phyloP scores from a whole-genome alignment of 2,113 vertebrate genomes.

The Castor canadensis region DNA sequence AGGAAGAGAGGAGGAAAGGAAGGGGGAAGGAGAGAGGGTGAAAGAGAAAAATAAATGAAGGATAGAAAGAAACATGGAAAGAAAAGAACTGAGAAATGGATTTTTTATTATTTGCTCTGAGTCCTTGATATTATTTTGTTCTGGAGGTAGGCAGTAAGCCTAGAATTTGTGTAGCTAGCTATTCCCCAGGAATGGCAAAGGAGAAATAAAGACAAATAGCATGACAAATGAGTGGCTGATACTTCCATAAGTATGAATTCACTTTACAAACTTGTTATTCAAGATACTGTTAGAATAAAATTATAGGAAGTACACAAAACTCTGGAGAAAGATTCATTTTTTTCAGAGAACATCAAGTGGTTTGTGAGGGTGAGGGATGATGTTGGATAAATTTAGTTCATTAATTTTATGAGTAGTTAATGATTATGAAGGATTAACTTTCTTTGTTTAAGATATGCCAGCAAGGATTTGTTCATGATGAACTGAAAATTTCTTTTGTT shows the following conservation, averaged over 20 bases:
- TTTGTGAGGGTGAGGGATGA: background rate
- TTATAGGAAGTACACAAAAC: background rate
- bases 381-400: background rate
- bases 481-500: background rate
- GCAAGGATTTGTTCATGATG: background rate
- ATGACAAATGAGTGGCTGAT: background rate
- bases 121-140: background rate
- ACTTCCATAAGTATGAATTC: background rate
- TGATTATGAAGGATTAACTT: constrained; percentile 5
- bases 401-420: constrained; percentile 9
- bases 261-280: background rate
- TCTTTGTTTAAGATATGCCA: constrained; percentile 1
- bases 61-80: too few species aligned
- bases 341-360: background rate
- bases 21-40: too few species aligned
- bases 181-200: background rate
- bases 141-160: background rate
- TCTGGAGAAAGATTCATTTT: background rate
- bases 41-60: too few species aligned
- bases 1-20: too few species aligned
- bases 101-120: background rate
- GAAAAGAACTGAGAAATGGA: too few species aligned
- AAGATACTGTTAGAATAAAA: background rate
- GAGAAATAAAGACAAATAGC: background rate
- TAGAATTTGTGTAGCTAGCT: background rate